Conservation (phyloP, 2,888 invertebrate genomes). For the Eucera pruinosa region DNA sequence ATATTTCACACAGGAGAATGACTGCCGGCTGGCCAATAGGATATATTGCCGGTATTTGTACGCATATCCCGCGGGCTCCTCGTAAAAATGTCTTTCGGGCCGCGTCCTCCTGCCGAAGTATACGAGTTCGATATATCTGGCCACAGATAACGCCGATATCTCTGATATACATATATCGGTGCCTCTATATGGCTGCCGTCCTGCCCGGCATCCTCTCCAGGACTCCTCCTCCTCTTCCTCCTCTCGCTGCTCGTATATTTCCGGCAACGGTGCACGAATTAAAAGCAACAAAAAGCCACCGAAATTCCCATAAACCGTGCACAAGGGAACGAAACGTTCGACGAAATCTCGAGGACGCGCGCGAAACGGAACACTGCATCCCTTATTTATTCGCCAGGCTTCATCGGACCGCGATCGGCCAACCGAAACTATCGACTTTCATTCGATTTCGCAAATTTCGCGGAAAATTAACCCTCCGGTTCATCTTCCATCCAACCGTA, state of each 20-base stretch:
- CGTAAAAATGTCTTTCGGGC: constrained; percentile 82
- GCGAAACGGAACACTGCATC: neutral
- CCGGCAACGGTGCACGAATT: constrained; percentile 35
- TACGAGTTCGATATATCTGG: constrained; percentile 70
- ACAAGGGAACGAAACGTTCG: neutral
- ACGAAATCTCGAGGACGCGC: constrained; percentile 5
- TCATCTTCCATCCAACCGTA: too few relatives aligned
- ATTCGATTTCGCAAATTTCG: too few relatives aligned
- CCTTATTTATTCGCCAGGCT: constrained; percentile 1
- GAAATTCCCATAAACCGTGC: constrained; percentile 16
- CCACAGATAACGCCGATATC: constrained; percentile 82
- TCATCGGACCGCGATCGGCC: neutral
- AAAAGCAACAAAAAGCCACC: constrained; percentile 30
- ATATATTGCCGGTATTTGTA: constrained; percentile 62
- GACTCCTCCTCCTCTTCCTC: constrained; percentile 30
- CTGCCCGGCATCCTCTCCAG: constrained; percentile 46
- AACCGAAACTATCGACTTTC: neutral
- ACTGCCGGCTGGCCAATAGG: constrained; percentile 46
- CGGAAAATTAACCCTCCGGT: too few relatives aligned
- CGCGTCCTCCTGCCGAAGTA: constrained; percentile 72
- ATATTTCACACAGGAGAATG: constrained; percentile 63
- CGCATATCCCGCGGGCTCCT: constrained; percentile 76
- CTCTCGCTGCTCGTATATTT: constrained; percentile 47
- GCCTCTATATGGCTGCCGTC: constrained; percentile 63
- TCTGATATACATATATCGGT: constrained; percentile 82